Evolutionary conservation across 2,113 vertebrate species (phyloP).

Genomic region (Sylvilagus bachmani): DNA sequence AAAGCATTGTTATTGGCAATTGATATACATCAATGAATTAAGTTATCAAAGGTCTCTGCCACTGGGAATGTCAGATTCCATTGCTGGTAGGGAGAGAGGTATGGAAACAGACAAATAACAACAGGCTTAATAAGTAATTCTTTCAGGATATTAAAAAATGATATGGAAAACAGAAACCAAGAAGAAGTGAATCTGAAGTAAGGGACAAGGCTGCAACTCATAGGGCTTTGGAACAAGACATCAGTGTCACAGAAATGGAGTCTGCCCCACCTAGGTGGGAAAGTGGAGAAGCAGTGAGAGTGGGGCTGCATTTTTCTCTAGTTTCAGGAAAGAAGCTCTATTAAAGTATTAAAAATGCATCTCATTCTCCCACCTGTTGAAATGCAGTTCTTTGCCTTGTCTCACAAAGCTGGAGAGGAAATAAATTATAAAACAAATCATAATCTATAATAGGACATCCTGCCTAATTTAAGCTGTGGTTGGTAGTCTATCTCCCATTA

Average conservation of each 20-base stretch:
- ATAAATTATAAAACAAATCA: slow-evolving; percentile 62
- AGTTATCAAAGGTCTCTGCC: not conserved
- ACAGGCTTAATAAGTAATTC: not conserved
- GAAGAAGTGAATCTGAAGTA: not conserved
- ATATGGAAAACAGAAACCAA: not conserved
- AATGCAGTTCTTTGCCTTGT: not conserved
- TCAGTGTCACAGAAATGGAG: not conserved
- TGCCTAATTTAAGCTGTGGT: slow-evolving; percentile 58
- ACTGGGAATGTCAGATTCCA: not conserved
- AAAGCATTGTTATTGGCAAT: not conserved
- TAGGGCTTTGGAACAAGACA: not conserved
- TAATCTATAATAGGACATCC: not conserved
- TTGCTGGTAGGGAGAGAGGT: fast-evolving
- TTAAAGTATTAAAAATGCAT: not conserved
- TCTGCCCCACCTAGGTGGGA: fast-evolving
- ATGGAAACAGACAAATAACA: not conserved
- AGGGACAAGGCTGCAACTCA: not conserved
- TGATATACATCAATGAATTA: not conserved
- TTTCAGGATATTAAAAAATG: not conserved
- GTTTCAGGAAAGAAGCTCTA: not conserved
- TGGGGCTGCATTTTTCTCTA: not conserved
- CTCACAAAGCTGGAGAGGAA: slow-evolving; percentile 21
- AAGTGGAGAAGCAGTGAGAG: not conserved
- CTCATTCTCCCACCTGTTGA: not conserved
- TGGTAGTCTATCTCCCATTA: slow-evolving; percentile 32